These are phyloP conservation scores for Psephotus haematonotus DNA, from an alignment of 2,113 vertebrate species.

Conservation along the genomic window DNA sequence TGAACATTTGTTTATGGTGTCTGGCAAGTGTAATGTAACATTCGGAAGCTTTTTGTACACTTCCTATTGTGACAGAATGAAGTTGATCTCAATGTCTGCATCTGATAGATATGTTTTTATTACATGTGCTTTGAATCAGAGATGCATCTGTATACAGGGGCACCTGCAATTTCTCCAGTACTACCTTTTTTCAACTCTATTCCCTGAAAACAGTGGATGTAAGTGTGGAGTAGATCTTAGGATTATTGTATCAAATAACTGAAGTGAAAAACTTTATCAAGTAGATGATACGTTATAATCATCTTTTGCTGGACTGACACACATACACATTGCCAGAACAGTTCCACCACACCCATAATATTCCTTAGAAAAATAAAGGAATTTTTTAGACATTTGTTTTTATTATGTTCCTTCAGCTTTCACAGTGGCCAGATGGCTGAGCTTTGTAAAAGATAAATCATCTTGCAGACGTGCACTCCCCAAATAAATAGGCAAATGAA, in stretches of 20 bases:
- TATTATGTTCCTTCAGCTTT: background rate
- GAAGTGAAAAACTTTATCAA: background rate
- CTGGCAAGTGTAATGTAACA: background rate
- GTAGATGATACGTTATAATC: background rate
- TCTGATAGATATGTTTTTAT: background rate
- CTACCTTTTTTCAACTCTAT: background rate
- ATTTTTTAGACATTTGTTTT: background rate
- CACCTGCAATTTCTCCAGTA: background rate
- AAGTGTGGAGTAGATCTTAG: background rate
- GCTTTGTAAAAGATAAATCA: background rate
- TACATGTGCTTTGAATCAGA: background rate
- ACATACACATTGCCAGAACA: background rate
- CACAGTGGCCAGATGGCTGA: slow-evolving; percentile 21
- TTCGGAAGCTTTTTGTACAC: background rate
- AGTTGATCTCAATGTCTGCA: background rate
- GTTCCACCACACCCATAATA: slow-evolving; percentile 5
- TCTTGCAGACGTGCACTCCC: background rate
- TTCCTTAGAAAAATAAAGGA: background rate
- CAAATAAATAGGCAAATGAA: background rate
- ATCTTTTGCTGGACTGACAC: background rate
- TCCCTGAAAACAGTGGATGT: background rate
- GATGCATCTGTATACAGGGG: background rate
- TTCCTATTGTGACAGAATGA: background rate
- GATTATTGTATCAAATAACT: background rate
- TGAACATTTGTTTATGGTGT: background rate